Evolutionary conservation across 1,140 invertebrate genomes (phyloP).

Genomic region (Drosophila nikananu): DNA sequence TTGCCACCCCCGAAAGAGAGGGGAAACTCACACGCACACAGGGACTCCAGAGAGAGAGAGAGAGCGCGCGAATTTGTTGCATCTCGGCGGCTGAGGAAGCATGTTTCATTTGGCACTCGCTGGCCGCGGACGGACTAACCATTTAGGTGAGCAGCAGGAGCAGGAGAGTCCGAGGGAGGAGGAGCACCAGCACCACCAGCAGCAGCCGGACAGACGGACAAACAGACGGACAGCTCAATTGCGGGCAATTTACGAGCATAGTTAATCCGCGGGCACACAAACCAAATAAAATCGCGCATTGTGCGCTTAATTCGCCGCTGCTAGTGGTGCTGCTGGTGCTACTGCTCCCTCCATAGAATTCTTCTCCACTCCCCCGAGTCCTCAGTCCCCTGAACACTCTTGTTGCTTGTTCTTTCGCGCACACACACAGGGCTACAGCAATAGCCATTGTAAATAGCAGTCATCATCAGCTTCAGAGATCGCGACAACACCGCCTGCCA

Average conservation of each 20-base stretch:
- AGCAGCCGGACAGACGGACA: constrained; percentile 53
- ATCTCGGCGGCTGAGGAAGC: constrained; percentile 59
- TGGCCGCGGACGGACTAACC: constrained; percentile 76
- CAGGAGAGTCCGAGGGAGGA: not conserved
- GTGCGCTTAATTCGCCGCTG: constrained; percentile 68
- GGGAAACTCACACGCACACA: constrained; percentile 1
- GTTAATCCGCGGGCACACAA: constrained; percentile 66
- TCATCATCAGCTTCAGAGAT: constrained; percentile 34
- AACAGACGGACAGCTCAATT: constrained; percentile 69
- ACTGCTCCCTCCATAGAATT: constrained; percentile 26
- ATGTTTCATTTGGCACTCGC: constrained; percentile 79
- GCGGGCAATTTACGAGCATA: constrained; percentile 69
- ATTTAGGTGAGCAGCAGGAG: constrained; percentile 60
- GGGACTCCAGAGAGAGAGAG: constrained; percentile 10
- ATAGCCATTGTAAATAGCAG: constrained; percentile 72
- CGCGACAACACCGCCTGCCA: constrained; percentile 22
- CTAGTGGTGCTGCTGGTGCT: constrained; percentile 22
- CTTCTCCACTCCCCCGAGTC: constrained; percentile 7
- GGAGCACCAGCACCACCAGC: constrained; percentile 20
- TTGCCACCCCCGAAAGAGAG: constrained; percentile 29
- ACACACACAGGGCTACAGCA: constrained; percentile 62
- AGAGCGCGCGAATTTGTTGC: constrained; percentile 35
- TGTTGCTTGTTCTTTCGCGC: constrained; percentile 10
- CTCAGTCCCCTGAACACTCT: constrained; percentile 12
- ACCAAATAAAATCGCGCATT: constrained; percentile 70